phyloP scores from a whole-genome alignment of 2,797 vertebrate genomes.

The Dendrocincla fuliginosa region DNA sequence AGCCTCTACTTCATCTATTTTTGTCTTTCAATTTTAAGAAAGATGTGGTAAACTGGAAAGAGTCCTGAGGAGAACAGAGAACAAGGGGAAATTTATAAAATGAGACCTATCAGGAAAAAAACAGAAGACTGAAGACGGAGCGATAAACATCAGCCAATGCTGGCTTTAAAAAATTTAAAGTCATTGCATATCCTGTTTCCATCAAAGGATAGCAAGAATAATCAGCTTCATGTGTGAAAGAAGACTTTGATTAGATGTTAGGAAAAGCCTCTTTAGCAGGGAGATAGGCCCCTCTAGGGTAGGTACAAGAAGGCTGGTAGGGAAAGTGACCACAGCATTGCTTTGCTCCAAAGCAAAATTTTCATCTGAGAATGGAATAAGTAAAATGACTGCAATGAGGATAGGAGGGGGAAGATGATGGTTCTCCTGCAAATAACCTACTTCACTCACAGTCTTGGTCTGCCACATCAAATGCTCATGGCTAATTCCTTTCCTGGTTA shows the following conservation, averaged over 20 bases:
- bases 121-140: constrained; percentile 17
- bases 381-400: not conserved
- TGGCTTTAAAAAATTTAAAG: constrained; percentile 42
- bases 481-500: not conserved
- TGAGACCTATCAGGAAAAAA: constrained; percentile 43
- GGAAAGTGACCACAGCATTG: not conserved
- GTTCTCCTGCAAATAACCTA: not conserved
- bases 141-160: constrained; percentile 30
- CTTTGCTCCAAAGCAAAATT: not conserved
- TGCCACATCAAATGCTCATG: not conserved
- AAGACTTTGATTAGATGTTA: not conserved
- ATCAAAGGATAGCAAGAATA: constrained; percentile 27
- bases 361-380: not conserved
- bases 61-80: constrained; percentile 44
- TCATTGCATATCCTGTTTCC: constrained; percentile 21
- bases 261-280: not conserved
- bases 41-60: constrained; percentile 52
- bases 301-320: not conserved
- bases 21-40: constrained; percentile 28
- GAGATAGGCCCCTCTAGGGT: not conserved
- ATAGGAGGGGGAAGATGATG: not conserved
- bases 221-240: constrained; percentile 28
- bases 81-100: constrained; percentile 48
- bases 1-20: constrained; percentile 45
- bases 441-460: not conserved